phyloP scores from a whole-genome alignment of 2,797 vertebrate genomes.

The Phalloptychus januarius region DNA sequence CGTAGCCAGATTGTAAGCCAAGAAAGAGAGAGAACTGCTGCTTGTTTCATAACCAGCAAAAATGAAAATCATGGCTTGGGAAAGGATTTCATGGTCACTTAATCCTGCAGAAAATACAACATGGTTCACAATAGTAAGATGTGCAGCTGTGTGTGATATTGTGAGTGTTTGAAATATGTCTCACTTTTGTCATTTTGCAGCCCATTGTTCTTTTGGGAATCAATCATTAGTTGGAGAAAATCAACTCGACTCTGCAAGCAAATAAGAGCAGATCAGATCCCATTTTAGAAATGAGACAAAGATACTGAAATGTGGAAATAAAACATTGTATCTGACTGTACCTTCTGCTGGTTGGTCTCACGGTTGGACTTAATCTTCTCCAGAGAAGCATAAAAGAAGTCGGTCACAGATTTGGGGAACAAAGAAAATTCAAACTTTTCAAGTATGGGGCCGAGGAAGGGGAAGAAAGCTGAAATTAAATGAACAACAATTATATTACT shows the following conservation, averaged over 20 bases:
- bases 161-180: background rate
- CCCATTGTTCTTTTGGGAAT: conserved; percentile 74
- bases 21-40: conserved; percentile 77
- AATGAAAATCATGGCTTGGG: conserved; percentile 84
- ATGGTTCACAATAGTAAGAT: conserved; percentile 32
- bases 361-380: conserved; percentile 77
- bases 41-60: conserved; percentile 85
- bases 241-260: conserved; percentile 75
- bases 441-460: conserved; percentile 72
- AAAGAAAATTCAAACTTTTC: conserved; percentile 75
- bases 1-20: conserved; percentile 80
- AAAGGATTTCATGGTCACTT: conserved; percentile 85
- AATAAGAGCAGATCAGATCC: background rate
- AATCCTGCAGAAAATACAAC: conserved; percentile 72
- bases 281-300: background rate
- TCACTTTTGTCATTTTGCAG: conserved; percentile 46
- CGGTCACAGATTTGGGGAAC: conserved; percentile 57
- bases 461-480: conserved; percentile 74
- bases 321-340: conserved; percentile 11
- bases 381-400: conserved; percentile 77
- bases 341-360: conserved; percentile 35
- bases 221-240: conserved; percentile 87
- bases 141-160: conserved; percentile 15
- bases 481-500: background rate
- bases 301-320: background rate